Conservation (phyloP, 2,113 vertebrate genomes). For the Procavia capensis region DNA sequence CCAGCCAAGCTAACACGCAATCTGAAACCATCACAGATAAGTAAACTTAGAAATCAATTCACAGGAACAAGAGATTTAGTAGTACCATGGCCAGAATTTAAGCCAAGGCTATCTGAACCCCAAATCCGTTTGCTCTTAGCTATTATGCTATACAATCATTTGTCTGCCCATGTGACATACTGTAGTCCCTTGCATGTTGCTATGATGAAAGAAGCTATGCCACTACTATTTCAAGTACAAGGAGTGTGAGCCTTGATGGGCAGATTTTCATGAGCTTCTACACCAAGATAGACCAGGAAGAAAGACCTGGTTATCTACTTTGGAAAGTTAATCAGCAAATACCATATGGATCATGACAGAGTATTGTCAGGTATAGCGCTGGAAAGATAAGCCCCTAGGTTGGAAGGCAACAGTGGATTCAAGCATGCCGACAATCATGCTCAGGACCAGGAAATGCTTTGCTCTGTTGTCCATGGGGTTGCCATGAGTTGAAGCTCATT, state of each 20-base stretch:
- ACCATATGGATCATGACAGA: not conserved
- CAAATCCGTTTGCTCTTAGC: not conserved
- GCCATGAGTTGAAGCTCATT: not conserved
- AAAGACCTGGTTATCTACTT: not conserved
- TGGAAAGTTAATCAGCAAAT: not conserved
- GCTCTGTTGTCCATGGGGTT: too few species aligned
- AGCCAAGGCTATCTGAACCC: not conserved
- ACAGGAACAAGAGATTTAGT: not conserved
- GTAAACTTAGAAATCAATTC: not conserved
- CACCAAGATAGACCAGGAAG: not conserved
- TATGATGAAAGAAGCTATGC: not conserved
- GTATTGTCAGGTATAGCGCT: not conserved
- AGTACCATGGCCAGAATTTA: not conserved
- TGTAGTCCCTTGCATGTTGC: not conserved
- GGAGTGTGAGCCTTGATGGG: not conserved
- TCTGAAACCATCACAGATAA: too few species aligned
- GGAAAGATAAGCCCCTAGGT: not conserved
- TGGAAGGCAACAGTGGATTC: not conserved
- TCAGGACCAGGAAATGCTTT: too few species aligned
- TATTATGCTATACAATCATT: not conserved
- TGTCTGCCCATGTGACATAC: not conserved
- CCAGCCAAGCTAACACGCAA: too few species aligned
- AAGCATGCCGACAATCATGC: not conserved
- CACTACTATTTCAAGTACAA: too few species aligned
- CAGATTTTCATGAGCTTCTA: not conserved